phyloP scores from a whole-genome alignment of 2,113 vertebrate species.

The Spheniscus mendiculus region DNA sequence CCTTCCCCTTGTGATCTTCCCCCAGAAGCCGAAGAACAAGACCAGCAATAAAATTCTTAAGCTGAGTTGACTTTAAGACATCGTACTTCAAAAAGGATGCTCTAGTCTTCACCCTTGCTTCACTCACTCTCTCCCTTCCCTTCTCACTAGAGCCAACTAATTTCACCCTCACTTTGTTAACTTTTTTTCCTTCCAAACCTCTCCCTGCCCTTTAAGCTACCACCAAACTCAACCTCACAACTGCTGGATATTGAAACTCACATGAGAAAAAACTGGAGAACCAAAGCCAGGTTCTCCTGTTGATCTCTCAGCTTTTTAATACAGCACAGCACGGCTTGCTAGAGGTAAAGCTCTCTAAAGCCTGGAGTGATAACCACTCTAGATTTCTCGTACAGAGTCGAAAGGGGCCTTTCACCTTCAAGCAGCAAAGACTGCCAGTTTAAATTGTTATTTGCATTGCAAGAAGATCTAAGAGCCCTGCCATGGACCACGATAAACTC shows the following conservation, averaged over 20 bases:
- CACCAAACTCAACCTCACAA: not conserved
- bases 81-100: not conserved
- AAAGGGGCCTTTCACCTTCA: not conserved
- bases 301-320: not conserved
- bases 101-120: not conserved
- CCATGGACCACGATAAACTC: not conserved
- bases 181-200: not conserved
- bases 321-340: not conserved
- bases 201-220: not conserved
- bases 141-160: not conserved
- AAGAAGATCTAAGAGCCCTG: not conserved
- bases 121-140: not conserved
- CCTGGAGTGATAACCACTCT: not conserved
- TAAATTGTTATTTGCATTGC: not conserved
- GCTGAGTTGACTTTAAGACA: not conserved
- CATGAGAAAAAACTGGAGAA: not conserved
- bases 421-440: not conserved
- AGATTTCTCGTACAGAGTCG: not conserved
- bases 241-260: not conserved
- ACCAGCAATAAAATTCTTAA: not conserved
- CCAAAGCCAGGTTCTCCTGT: not conserved
- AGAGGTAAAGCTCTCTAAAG: not conserved
- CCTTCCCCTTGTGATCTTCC: slow-evolving; percentile 58
- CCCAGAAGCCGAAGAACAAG: not conserved
- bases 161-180: not conserved